Percentiles rank a stretch among this genome's conserved stretches.
Evolutionary conservation across 2,113 vertebrate genomes (phyloP).

Genomic region (Lates calcarifer): DNA sequence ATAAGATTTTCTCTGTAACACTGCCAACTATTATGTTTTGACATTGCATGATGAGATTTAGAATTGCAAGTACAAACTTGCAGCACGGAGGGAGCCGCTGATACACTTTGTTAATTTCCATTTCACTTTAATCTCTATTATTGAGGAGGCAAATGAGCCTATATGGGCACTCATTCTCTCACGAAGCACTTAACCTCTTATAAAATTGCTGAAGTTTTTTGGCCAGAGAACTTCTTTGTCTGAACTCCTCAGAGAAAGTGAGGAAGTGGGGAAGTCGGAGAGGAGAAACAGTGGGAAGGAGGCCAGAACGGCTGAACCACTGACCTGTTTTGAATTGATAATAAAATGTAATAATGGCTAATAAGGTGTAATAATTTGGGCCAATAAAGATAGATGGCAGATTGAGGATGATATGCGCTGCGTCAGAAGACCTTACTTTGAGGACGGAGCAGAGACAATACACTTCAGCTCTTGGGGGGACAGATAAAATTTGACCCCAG

Average conservation of each 20-base stretch:
- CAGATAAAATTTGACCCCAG: conserved; percentile 83
- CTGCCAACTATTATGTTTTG: conserved; percentile 64
- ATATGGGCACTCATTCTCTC: conserved; percentile 45
- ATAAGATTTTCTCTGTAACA: conserved; percentile 42
- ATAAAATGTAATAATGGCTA: conserved; percentile 76
- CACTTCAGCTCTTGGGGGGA: conserved; percentile 85
- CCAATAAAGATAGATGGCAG: conserved; percentile 77
- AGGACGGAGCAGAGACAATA: conserved; percentile 82
- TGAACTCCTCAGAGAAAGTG: conserved; percentile 60
- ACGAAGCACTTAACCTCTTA: conserved; percentile 70
- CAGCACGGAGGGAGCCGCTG: conserved; percentile 34
- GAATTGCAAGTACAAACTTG: conserved; percentile 56
- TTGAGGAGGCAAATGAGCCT: conserved; percentile 47
- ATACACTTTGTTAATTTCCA: conserved; percentile 57
- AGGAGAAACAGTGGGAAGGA: conserved; percentile 70
- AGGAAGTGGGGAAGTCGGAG: conserved; percentile 47
- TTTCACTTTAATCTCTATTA: conserved; percentile 69
- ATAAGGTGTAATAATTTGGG: conserved; percentile 75
- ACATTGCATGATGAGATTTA: conserved; percentile 51
- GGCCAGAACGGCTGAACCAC: conserved; percentile 68
- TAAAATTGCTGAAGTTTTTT: conserved; percentile 64
- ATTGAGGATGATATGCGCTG: conserved; percentile 81
- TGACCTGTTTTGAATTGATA: conserved; percentile 73
- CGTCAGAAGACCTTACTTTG: conserved; percentile 79
- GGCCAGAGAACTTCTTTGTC: conserved; percentile 56